phyloP scores from a whole-genome alignment of 2,797 vertebrate species.

The Dryobates pubescens region DNA sequence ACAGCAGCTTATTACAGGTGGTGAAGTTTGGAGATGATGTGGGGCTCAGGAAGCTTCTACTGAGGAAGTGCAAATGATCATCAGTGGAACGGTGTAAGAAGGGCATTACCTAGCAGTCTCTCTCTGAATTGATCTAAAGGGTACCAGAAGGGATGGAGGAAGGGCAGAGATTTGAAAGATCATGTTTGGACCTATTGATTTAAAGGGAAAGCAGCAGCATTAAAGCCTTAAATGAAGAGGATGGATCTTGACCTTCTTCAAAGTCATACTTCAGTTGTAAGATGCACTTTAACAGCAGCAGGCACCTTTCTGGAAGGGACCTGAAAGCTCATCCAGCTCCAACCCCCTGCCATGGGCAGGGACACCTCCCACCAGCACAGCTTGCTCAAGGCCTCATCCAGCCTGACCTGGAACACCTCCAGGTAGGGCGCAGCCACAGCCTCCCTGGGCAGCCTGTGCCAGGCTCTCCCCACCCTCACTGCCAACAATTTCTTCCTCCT shows the following conservation, averaged over 20 bases:
- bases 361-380: no score
- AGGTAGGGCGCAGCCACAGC: no score
- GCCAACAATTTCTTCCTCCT: no score
- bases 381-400: no score
- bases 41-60: background rate
- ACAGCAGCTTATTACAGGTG: background rate
- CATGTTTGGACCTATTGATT: background rate
- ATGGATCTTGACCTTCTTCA: background rate
- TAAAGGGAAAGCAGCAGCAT: background rate
- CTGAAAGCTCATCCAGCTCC: no score
- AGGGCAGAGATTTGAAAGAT: background rate
- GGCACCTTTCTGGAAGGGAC: background rate
- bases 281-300: background rate
- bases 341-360: no score
- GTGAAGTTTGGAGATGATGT: background rate
- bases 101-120: background rate
- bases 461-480: no score
- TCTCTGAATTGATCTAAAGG: background rate
- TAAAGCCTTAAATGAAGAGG: background rate
- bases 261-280: background rate
- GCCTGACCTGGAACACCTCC: no score
- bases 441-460: no score
- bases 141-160: background rate
- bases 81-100: background rate
- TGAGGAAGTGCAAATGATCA: background rate